Conservation (phyloP, 1,140 invertebrate species). For the Heliconius hewitsoni region DNA sequence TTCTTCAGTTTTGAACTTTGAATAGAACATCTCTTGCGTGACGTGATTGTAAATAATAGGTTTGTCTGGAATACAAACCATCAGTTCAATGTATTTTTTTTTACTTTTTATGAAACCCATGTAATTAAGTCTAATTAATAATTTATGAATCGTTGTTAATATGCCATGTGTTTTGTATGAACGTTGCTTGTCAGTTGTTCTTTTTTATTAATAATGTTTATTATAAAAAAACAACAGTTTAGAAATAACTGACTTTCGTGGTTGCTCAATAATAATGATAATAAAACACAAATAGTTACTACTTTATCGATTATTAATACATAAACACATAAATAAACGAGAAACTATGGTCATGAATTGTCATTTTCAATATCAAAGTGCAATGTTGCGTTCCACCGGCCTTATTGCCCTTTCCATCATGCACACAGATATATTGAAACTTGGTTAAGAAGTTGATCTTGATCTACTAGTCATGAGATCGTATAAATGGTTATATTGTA, state of each 20-base stretch:
- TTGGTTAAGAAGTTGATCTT: not conserved
- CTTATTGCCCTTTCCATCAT: not conserved
- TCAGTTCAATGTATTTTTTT: not conserved
- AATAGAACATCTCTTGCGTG: slow-evolving; percentile 50
- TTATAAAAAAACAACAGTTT: no score
- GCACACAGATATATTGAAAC: not conserved
- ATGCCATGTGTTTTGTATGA: no score
- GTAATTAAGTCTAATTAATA: no score
- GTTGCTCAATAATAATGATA: no score
- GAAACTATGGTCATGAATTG: not conserved
- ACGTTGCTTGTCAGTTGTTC: no score
- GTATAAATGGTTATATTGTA: not conserved
- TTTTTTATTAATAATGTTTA: no score
- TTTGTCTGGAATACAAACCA: slow-evolving; percentile 57
- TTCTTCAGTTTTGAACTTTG: slow-evolving; percentile 59
- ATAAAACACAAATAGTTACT: no score
- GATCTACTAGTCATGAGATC: not conserved
- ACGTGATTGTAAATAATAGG: slow-evolving; percentile 56
- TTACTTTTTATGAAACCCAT: no score
- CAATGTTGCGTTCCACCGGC: not conserved
- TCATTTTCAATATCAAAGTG: slow-evolving; percentile 10
- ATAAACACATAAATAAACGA: not conserved
- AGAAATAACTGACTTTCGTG: no score
- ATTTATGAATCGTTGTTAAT: no score
- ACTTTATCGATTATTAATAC: no score